Percentiles rank a stretch among this genome's conserved stretches.
Evolutionary conservation across 92 coral and sea anemone genomes (phyloP).

Genomic region (Parazoanthus swiftii): DNA sequence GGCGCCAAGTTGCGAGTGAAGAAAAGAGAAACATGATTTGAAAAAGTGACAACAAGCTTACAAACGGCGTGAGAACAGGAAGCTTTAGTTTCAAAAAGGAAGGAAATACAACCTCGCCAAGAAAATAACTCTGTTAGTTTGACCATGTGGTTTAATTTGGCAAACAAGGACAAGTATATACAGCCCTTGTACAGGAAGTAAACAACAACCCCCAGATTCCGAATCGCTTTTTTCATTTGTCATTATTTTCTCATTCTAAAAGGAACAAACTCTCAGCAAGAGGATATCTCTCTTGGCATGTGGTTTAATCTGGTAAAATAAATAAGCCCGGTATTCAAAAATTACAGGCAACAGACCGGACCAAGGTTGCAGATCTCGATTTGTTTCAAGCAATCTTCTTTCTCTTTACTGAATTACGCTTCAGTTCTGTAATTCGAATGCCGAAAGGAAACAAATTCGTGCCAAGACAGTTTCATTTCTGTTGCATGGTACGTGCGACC

Average conservation of each 20-base stretch:
- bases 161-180: background rate
- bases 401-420: too few species aligned
- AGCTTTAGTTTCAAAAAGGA: background rate
- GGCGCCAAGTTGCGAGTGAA: background rate
- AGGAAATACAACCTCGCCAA: slow-evolving; percentile 1
- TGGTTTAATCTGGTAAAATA: background rate
- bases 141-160: slow-evolving; percentile 7
- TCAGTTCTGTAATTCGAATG: too few species aligned
- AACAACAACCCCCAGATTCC: background rate
- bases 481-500: too few species aligned
- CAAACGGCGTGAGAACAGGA: slow-evolving; percentile 37
- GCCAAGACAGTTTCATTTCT: too few species aligned
- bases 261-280: too few species aligned
- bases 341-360: too few species aligned
- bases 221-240: background rate
- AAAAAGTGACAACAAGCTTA: slow-evolving; percentile 15
- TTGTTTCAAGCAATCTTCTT: too few species aligned
- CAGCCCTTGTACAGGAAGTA: slow-evolving; percentile 3
- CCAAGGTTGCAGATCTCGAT: too few species aligned
- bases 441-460: too few species aligned
- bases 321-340: too few species aligned
- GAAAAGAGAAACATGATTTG: slow-evolving; percentile 10
- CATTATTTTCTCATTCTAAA: background rate
- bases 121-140: background rate
- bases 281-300: background rate